phyloP scores from a whole-genome alignment of 2,888 invertebrate species.

The Carterocephalus palaemon region DNA sequence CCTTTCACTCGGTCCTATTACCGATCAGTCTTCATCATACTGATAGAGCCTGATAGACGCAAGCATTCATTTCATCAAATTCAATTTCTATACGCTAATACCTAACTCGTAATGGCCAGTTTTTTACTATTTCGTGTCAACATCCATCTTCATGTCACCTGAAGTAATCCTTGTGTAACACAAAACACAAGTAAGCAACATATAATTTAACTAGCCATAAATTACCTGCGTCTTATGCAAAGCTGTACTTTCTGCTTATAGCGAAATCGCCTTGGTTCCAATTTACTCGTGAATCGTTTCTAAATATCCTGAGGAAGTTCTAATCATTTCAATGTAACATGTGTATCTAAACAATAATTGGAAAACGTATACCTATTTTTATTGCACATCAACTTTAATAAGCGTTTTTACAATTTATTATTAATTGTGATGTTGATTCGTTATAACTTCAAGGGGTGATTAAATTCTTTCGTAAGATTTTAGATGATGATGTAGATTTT shows the following conservation, averaged over 20 bases:
- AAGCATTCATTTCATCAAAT: too few species aligned
- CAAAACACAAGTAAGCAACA: constrained; percentile 1
- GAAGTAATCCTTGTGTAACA: constrained; percentile 8
- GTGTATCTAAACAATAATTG: too few species aligned
- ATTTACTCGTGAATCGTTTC: constrained; percentile 9
- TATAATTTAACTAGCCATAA: constrained; percentile 10
- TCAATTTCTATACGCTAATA: too few species aligned
- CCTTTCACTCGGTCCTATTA: too few species aligned
- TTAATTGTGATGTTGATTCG: too few species aligned
- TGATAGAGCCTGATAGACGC: too few species aligned
- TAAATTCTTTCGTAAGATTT: too few species aligned
- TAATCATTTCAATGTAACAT: constrained; percentile 1
- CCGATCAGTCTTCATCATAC: too few species aligned
- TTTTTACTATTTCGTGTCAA: not conserved
- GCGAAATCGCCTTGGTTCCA: not conserved
- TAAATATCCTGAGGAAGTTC: constrained; percentile 7
- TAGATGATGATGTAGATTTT: too few species aligned
- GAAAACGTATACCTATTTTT: constrained; percentile 5
- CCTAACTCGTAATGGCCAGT: too few species aligned
- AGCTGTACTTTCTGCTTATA: constrained; percentile 18
- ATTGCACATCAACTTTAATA: not conserved
- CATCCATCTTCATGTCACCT: constrained; percentile 1
- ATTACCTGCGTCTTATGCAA: constrained; percentile 27
- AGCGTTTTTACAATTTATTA: not conserved
- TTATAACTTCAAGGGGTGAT: too few species aligned